Evolutionary conservation across 2,888 invertebrate species (phyloP), one percentile per base, ranked within the genome.

Genomic region (Eucriotettix oculatus): DNA sequence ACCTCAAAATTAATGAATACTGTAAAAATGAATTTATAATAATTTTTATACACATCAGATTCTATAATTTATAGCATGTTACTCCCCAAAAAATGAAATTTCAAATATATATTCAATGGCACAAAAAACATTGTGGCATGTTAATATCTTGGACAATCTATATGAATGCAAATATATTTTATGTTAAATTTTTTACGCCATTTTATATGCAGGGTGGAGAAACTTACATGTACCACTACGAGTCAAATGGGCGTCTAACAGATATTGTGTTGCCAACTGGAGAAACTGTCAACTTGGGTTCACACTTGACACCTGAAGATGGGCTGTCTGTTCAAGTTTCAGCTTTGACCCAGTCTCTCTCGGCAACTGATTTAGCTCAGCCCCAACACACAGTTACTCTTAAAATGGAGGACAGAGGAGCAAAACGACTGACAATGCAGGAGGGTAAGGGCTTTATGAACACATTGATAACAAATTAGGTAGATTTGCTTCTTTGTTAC

Each of bases 221-320:
- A 69, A 89, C 92, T 0, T 91, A 87, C 66, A 87, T 93, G 67
- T 96, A 95, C 74, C 86, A 89, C 69, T 96, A 95, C 69, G 93
- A 96, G 69, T 84, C 86, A 72, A 81, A 91, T 64, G 96, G 96
- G 2, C 81, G 95, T 54, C 86, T 93, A 5, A 86, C 85, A 0
- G 86, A 87, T 68, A 87, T 91, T 59, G 88, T 91, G 64, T 79
- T 93, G 71, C 93, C 96, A 41, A 94, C 93, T 65, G 96, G 96
- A 60, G 93, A 95, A 75, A 86, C 86, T 67, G 82, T 93, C 16
- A 83, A 85, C 66, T 81, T 93, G 61, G 80, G 80, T 16, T 91
- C 91, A 1, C 85, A 86, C 64, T 77, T 92, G 63, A 85, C 88
- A 11, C 82, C 84, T 67, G 84, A 84, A 66, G 86, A 88, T 69